Percentiles rank a stretch among this genome's conserved stretches.
These are phyloP conservation scores for Phortica okadai DNA, from an alignment of 2,888 invertebrate genomes.

Conservation along the genomic window DNA sequence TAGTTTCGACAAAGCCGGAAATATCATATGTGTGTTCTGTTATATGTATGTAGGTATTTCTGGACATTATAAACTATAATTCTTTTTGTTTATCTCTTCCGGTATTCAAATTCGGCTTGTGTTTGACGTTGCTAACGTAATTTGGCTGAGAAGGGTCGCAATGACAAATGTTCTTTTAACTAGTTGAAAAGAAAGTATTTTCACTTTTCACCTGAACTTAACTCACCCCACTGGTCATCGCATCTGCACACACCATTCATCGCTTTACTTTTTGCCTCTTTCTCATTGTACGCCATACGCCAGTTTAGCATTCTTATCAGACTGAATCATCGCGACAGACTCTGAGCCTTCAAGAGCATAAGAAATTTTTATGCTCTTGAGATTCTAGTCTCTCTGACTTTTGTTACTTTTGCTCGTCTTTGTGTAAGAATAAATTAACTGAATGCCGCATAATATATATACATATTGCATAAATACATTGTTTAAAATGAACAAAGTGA, in stretches of 20 bases:
- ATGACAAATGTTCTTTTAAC: no score
- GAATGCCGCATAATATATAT: not conserved
- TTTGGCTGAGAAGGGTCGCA: not conserved
- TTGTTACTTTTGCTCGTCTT: constrained; percentile 52
- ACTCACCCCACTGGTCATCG: no score
- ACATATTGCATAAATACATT: constrained; percentile 9
- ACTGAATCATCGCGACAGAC: constrained; percentile 24
- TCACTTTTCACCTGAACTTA: no score
- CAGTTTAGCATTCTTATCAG: constrained; percentile 30
- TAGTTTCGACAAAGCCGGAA: no score
- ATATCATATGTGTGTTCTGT: not conserved
- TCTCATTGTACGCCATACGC: not conserved
- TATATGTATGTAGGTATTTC: constrained; percentile 1
- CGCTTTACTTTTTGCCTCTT: not conserved
- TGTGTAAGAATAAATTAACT: constrained; percentile 62
- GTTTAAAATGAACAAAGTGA: constrained; percentile 20
- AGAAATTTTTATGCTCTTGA: not conserved
- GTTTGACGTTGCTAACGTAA: not conserved
- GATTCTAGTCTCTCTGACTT: constrained; percentile 30
- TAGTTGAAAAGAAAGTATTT: no score
- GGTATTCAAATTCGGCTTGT: no score
- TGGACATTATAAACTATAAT: not conserved
- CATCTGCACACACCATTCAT: not conserved
- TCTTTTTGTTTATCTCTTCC: no score
- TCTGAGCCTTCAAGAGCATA: not conserved